Evolutionary conservation across 2,888 invertebrate genomes (phyloP).

Genomic region (Cataglyphis albicans): DNA sequence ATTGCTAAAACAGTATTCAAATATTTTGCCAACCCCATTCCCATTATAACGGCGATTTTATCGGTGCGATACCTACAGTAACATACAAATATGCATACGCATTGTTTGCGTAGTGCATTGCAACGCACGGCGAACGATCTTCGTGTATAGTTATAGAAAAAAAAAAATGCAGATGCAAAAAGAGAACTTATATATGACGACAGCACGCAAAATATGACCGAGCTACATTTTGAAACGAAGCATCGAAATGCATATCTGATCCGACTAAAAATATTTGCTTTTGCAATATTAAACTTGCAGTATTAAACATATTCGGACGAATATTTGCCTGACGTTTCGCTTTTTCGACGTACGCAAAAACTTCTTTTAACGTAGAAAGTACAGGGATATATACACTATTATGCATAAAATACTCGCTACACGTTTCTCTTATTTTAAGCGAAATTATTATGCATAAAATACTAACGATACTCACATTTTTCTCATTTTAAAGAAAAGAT

Average conservation of each 20-base stretch:
- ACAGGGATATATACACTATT: neutral
- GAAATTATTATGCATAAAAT: neutral
- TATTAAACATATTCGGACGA: neutral
- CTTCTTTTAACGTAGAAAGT: neutral
- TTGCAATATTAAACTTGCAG: constrained; percentile 22
- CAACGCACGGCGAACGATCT: constrained; percentile 39
- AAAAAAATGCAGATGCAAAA: constrained; percentile 24
- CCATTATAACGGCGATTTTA: constrained; percentile 53
- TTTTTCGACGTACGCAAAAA: constrained; percentile 8
- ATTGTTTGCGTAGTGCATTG: constrained; percentile 54
- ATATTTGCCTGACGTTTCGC: neutral
- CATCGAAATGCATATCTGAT: constrained; percentile 40
- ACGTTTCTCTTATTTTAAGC: neutral
- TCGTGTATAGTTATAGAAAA: constrained; percentile 40
- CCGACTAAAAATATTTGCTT: constrained; percentile 38
- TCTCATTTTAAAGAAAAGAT: neutral
- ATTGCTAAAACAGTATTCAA: constrained; percentile 16
- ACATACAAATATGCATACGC: constrained; percentile 59
- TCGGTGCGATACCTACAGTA: constrained; percentile 30
- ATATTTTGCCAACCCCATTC: constrained; percentile 15
- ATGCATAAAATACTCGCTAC: constrained; percentile 9
- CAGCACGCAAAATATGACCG: constrained; percentile 7
- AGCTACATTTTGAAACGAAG: constrained; percentile 31
- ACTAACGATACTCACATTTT: neutral
- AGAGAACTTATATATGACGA: constrained; percentile 25